Conservation (phyloP, 2,888 invertebrate species). For the Ernsta delagoae region DNA sequence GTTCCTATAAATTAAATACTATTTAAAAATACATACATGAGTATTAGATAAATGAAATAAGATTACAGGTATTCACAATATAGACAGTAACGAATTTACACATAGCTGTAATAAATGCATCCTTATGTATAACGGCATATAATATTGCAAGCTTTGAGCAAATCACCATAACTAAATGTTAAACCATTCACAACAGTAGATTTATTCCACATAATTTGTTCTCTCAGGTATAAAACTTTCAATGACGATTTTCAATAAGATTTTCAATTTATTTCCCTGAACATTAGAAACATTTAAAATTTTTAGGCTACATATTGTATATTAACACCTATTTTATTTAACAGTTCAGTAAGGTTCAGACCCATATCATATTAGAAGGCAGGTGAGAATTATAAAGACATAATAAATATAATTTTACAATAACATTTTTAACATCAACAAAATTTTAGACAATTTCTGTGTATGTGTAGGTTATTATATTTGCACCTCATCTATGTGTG, state of each 20-base stretch:
- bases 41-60: constrained; percentile 56
- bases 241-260: constrained; percentile 59
- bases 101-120: constrained; percentile 42
- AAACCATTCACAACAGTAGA: constrained; percentile 47
- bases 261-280: constrained; percentile 52
- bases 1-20: constrained; percentile 71
- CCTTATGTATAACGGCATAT: constrained; percentile 41
- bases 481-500: too few species aligned
- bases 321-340: constrained; percentile 60
- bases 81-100: constrained; percentile 24
- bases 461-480: too few species aligned
- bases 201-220: constrained; percentile 53
- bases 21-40: constrained; percentile 59
- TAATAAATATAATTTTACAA: background rate
- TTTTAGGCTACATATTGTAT: constrained; percentile 66
- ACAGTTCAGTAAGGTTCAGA: constrained; percentile 42
- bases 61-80: constrained; percentile 23
- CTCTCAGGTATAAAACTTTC: constrained; percentile 70
- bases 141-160: constrained; percentile 68
- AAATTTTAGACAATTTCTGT: background rate
- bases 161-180: constrained; percentile 56
- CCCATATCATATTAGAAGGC: constrained; percentile 38
- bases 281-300: constrained; percentile 57
- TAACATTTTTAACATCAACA: background rate
- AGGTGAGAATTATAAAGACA: constrained; percentile 2